Evolutionary conservation across 2,113 vertebrate species (phyloP).

Genomic region (Lucifuga dentata): DNA sequence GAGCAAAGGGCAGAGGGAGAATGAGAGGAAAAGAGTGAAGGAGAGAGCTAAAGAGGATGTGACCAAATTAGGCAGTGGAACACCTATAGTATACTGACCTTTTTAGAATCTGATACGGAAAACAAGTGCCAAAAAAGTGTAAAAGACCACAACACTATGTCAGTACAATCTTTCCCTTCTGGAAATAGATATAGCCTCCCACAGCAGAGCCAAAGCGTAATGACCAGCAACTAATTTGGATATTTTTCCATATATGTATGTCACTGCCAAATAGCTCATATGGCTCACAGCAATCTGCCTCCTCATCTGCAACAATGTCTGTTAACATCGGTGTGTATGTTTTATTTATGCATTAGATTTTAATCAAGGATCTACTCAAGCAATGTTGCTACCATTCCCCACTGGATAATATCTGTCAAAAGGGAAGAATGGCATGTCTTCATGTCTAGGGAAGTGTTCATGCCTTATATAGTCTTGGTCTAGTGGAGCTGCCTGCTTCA

Average conservation of each 20-base stretch:
- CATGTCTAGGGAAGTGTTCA: conserved; percentile 76
- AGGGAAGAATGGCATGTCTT: conserved; percentile 81
- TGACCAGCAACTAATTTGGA: conserved; percentile 2
- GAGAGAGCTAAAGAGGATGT: conserved; percentile 32
- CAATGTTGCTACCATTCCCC: conserved; percentile 53
- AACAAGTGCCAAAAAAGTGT: conserved; percentile 23
- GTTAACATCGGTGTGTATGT: conserved; percentile 4
- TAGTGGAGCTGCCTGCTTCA: conserved; percentile 69
- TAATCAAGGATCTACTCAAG: conserved; percentile 64
- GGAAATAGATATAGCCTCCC: conserved; percentile 15
- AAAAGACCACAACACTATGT: background rate
- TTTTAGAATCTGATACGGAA: conserved; percentile 8
- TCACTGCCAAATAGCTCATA: conserved; percentile 26
- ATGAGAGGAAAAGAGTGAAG: conserved; percentile 32
- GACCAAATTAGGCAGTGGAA: conserved; percentile 59
- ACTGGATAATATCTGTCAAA: conserved; percentile 77
- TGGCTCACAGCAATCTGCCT: conserved; percentile 30
- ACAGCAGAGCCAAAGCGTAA: conserved; percentile 12
- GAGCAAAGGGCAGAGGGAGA: conserved; percentile 45
- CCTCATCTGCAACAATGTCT: conserved; percentile 9
- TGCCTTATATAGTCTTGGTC: conserved; percentile 81
- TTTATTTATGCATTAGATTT: conserved; percentile 56
- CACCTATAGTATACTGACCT: conserved; percentile 13
- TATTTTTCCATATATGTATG: conserved; percentile 4
- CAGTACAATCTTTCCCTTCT: background rate